phyloP scores from a whole-genome alignment of 2,888 invertebrate species.

The Acrobasis repandana region DNA sequence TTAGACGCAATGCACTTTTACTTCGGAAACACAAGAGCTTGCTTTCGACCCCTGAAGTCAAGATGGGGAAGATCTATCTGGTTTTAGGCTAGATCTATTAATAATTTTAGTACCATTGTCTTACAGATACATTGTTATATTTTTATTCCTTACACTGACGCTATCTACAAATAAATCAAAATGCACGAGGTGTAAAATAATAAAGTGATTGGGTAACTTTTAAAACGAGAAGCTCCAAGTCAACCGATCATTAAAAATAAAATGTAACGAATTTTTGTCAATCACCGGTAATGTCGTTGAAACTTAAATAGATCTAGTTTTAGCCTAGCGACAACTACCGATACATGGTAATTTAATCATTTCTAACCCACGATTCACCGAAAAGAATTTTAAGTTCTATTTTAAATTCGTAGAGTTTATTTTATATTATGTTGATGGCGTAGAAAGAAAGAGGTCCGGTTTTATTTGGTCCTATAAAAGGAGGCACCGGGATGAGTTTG shows the following conservation, averaged over 20 bases:
- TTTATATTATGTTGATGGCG: not conserved
- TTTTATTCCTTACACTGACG: too few relatives aligned
- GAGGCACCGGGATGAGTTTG: constrained; percentile 3
- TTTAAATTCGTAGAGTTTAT: not conserved
- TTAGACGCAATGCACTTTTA: too few relatives aligned
- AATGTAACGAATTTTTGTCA: not conserved
- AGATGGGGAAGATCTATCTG: too few relatives aligned
- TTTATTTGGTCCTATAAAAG: constrained; percentile 12
- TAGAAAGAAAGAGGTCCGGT: constrained; percentile 17
- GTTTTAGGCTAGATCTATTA: too few relatives aligned
- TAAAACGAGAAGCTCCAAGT: too few relatives aligned
- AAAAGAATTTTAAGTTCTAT: constrained; percentile 8
- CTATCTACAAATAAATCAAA: too few relatives aligned
- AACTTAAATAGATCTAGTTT: constrained; percentile 3
- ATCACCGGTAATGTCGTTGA: not conserved
- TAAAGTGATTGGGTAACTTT: too few relatives aligned
- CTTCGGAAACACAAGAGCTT: too few relatives aligned
- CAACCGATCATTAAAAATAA: not conserved
- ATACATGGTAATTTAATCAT: constrained; percentile 9
- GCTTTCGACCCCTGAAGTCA: too few relatives aligned
- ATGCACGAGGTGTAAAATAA: too few relatives aligned
- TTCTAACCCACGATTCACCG: not conserved
- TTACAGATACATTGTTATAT: too few relatives aligned
- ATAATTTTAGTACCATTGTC: too few relatives aligned
- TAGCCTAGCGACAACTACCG: constrained; percentile 1